phyloP scores from a whole-genome alignment of 2,797 vertebrate species.

The Manis pentadactyla region DNA sequence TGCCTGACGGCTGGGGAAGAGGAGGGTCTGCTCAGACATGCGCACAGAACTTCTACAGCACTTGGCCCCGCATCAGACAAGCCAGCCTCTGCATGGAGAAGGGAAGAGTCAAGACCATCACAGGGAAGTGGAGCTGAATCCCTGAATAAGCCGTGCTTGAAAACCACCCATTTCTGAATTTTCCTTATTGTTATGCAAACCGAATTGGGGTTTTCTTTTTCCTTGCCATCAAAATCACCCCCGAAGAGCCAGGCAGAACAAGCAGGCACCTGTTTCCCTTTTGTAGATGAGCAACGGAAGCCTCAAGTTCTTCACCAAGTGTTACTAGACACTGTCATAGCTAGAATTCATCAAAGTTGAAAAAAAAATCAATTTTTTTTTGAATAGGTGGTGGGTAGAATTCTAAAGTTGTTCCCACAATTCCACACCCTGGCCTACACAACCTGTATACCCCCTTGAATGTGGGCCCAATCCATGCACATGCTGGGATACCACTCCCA shows the following conservation, averaged over 20 bases:
- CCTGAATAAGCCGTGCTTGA: background rate
- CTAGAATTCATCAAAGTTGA: background rate
- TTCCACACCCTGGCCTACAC: fast-evolving
- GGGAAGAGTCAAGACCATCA: background rate
- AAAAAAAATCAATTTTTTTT: background rate
- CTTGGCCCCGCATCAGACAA: too few species aligned
- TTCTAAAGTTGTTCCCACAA: background rate
- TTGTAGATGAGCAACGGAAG: background rate
- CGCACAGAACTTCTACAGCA: background rate
- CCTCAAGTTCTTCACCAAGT: background rate
- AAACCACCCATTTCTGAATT: background rate
- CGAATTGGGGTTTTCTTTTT: background rate
- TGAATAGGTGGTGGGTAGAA: too few species aligned
- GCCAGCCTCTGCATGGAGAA: background rate
- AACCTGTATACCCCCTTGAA: background rate
- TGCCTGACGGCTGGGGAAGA: background rate
- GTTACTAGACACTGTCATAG: background rate
- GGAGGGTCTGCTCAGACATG: background rate
- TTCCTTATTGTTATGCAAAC: background rate
- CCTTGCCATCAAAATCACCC: background rate
- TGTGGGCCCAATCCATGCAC: background rate
- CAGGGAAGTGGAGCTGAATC: background rate
- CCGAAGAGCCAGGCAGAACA: background rate
- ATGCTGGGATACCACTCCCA: background rate
- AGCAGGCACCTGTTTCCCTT: background rate